Base-by-base conservation (phyloP, 2,113 vertebrate species). In the Hippoglossus stenolepis region DNA sequence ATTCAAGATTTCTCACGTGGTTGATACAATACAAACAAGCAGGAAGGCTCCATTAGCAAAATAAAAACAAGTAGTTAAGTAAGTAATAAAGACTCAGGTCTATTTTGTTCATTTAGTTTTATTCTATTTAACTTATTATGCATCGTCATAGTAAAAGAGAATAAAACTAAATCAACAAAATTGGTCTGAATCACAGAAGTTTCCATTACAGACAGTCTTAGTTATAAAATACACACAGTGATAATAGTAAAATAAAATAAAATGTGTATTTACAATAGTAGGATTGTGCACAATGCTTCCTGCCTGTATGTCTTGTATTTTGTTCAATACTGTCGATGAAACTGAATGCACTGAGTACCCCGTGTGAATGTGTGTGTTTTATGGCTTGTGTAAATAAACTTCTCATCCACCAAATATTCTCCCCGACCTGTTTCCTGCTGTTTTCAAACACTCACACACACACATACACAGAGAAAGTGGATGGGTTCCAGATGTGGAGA, bases 361-460 rank as follows among this genome's bases (percentile, higher is more conserved):
- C 17, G 65, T 21, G 53, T 69, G 70, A 70, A 10, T 62, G 53
- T 77, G 13, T 61, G 65, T 57, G 70, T 71, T 72, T 73, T 73
- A 80, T 71, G 14, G 56, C 73, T 86, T 67, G 66, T 88, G 71
- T 78, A 77, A 90, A 89, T 90, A 86, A 91, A 88, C 71, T 87
- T 78, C 80, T 89, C 83, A 87, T 87, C 54, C 69, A 47, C 23
- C 11, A 78, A 66, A 7, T 63, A 66, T 70, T 79, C 64, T 68
- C 77, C 75, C 28, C 2, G 12, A 73, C 73, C 64, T 54, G 65
- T 21, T 79, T 75, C 79, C 13, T 77, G 62, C 56, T 5, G 2
- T 23, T n/a, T 20, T 26, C 51, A 4, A 7, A 0, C 20, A 73
- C 62, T 68, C 71, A 59, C 66, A 53, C 53, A 59, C 31, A 64